Evolutionary conservation across 1,140 invertebrate genomes (phyloP), one percentile per base, ranked within the genome.

Genomic region (Macrobrachium rosenbergii): DNA sequence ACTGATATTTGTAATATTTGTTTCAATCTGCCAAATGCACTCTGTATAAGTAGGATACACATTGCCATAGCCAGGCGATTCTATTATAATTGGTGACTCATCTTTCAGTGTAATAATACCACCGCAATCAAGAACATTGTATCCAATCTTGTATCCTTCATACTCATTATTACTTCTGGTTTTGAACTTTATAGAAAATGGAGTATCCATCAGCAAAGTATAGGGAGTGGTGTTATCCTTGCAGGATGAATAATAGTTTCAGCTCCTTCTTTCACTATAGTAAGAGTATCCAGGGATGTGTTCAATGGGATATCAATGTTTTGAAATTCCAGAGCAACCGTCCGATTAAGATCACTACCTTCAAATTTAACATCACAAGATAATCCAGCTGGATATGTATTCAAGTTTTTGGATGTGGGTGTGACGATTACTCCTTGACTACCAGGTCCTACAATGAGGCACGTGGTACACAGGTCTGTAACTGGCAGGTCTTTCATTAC

Each of bases 351-450:
- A 11, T 73, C 64, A 19, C 80, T 64, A 0, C 76, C 60, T 23
- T 86, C 83, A 59, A 86, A 86, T 37, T 86, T 86, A 43, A 86
- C 63, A 64, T 63, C 62, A 52, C 83, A 86, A 11, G 43, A 72
- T 17, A 86, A 60, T 14, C 77, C 76, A 72, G 62, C 23, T 5
- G 83, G 83, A 59, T 86, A 86, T 23, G 83, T 79, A 43, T n/a
- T 59, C 28, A 80, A 52, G 77, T 69, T 37, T 23, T 19, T 63
- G 2, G 83, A 79, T 21, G 45, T 43, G 0, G 83, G 83, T 16
- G 83, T 79, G 10, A n/a, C 69, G 2, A 86, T 14, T 43, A 79
- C 21, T 11, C 83, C 83, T 59, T 79, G 60, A 59, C 62, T 80
- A 19, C 76, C 77, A 5, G 17, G 11, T 28, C 63, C 21, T 11